A percentile compares a stretch with the other conserved stretches of the same genome.
These are phyloP conservation scores for Hecatera dysodea DNA, from an alignment of 2,888 invertebrate genomes.

Conservation along the genomic window DNA sequence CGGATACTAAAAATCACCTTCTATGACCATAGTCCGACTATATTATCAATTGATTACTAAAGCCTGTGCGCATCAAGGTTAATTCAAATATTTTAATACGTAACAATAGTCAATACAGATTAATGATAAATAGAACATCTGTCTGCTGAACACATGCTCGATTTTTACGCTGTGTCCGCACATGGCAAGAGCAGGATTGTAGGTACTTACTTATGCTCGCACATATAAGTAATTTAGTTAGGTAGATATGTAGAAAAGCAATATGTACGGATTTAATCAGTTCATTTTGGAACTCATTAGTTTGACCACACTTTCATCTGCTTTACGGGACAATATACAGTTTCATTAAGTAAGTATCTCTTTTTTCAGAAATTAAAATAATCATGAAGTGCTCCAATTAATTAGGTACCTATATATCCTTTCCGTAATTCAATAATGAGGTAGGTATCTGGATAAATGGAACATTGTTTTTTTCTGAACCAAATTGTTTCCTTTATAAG, in stretches of 20 bases:
- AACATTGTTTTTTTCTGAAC: background rate
- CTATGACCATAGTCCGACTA: conserved; percentile 20
- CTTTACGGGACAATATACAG: background rate
- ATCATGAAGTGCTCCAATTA: background rate
- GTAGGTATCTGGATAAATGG: no score
- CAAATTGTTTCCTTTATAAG: background rate
- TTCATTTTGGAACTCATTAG: background rate
- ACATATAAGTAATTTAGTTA: conserved; percentile 18
- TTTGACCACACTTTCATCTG: background rate
- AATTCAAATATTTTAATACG: conserved; percentile 25
- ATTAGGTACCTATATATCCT: no score
- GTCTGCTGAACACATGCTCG: conserved; percentile 18
- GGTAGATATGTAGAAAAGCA: no score
- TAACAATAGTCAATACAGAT: conserved; percentile 21
- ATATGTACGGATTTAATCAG: background rate
- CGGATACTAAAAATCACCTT: conserved; percentile 31
- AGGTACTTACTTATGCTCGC: no score
- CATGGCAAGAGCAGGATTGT: conserved; percentile 7
- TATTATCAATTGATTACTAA: conserved; percentile 22
- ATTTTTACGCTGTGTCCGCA: conserved; percentile 1
- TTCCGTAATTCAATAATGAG: no score
- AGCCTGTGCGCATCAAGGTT: conserved; percentile 40
- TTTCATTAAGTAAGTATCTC: background rate
- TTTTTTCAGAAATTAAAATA: background rate
- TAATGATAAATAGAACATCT: background rate